Evolutionary conservation across 1,140 invertebrate species (phyloP), one percentile per base, ranked within the genome.

Genomic region (Luehdorfia chinensis): DNA sequence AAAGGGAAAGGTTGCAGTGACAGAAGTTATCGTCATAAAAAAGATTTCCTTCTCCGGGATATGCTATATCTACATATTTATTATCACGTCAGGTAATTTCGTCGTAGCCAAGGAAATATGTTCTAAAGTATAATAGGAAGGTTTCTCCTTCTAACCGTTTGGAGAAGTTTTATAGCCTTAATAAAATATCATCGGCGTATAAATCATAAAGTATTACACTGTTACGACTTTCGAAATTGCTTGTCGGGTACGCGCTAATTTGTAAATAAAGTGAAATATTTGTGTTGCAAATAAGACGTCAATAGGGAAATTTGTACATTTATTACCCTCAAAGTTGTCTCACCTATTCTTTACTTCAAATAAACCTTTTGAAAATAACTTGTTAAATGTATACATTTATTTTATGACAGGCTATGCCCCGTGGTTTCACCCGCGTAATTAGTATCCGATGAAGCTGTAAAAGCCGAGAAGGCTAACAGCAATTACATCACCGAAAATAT

Each of bases 151-250:
- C 59, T 48, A 59, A 64, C 61, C 51, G 56, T 50, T 57, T 64
- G 47, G 61, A 56, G 66, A 66, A 75, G 59, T 68, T 78, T 78
- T 73, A 81, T 73, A 59, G 59, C 59, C 44, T 62, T 75, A 71
- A 76, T 81, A 78, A 74, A 80, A 75, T 70, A 78, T 68, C 60
- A 72, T 72, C 61, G 66, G 49, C 30, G 39, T 58, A 74, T 76
- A 75, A 73, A 76, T 78, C 67, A 75, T 41, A 32, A 33, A 33
- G 63, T 68, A 64, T 70, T 71, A 68, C 48, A 51, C 49, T 55
- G 59, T 56, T 68, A 56, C 58, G 36, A 63, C 50, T 64, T 64
- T 51, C 59, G 48, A 73, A 71, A 73, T 71, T 71, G 60, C 56
- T 50, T 13, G 31, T 34, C 48, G 28, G 47, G 41, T 47, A 33